Evolutionary conservation across 2,888 invertebrate genomes (phyloP), one percentile per base, ranked within the genome.

Genomic region (Cetonia aurata): DNA sequence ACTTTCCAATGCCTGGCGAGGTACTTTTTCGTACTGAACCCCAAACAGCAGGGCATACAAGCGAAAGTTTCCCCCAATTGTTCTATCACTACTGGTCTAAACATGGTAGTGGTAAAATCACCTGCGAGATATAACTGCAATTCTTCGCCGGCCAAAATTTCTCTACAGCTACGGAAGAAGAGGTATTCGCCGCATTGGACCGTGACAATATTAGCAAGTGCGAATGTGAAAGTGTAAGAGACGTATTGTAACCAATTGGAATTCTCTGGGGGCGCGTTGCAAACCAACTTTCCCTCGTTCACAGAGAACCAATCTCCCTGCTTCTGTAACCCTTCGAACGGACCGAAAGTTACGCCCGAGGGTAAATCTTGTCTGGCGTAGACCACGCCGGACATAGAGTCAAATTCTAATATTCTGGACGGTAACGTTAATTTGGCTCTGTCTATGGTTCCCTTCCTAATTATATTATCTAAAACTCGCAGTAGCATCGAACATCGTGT

Each of bases 161-260:
- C 12, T 25, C 25, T 8, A 12, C 53, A 12, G n/a, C 31, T 53
- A 31, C 53, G 53, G 33, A 31, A 53, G 13, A 25, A 31, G 13
- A 53, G 13, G 12, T 31, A n/a, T 33, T 31, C 10, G 3, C 10
- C 12, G 4, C n/a, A 53, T 31, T 53, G 53, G 13, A 53, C 33
- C 31, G 33, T 25, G 2, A 53, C 25, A 13, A 53, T 31, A 53
- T 53, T 53, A 1, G 53, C 13, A 12, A 33, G 8, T 1, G 4
- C 2, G 3, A 53, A 53, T 6, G 10, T 53, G 3, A 12, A 6
- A 53, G 6, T 9, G 25, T 25, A 53, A 3, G n/a, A 13, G 8
- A 53, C n/a, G n/a, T 31, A 53, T n/a, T n/a, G 53, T n/a, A 53
- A 25, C 53, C 53, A 53, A 33, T 53, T 53, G 25, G n/a, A n/a